Evolutionary conservation across 2,888 invertebrate genomes (phyloP), one percentile per base, ranked within the genome.

Genomic region (Cephus rjabovi): DNA sequence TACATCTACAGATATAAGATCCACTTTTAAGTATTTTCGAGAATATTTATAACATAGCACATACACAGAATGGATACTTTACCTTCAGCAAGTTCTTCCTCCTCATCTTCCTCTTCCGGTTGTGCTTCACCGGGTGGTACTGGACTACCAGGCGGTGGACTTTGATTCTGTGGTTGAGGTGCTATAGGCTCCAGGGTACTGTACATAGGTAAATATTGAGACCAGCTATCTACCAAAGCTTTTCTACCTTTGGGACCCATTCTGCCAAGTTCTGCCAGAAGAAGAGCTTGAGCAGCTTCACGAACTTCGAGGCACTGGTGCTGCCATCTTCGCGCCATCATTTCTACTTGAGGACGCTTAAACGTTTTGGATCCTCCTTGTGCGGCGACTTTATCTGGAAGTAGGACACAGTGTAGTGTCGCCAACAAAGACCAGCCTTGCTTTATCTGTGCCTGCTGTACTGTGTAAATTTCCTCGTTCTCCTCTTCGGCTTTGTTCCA

Each of bases 251-350:
- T 97, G 0, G 96, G 95, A 0, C 98, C 98, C 88, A 98, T 94
- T 77, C 95, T 94, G 81, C 96, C 95, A 37, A 99, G 93, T 92
- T 99, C 99, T 0, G 99, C 98, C 23, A 99, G 93, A 0, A 99
- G 93, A 40, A 99, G 93, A 12, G 99, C 98, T 89, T 99, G 99
- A 0, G 99, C 97, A 0, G 99, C 99, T 92, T 99, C 98, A 78
- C 84, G 79, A 74, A 98, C 98, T 93, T 99, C 99, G 9, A 99
- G 94, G 91, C 99, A 99, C 86, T 98, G 97, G 92, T 99, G 99
- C 91, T 99, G 99, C 99, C 99, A 99, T 81, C 98, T 94, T 31
- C 98, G 95, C 0, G 99, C 99, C 93, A 99, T 94, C 95, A 98
- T 97, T 92, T 99, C 99, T 6, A 99, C 97, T 92, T 98, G 97